Percentiles rank a stretch among this genome's conserved stretches.
Conservation (phyloP, 2,113 vertebrate species). For the Globicephala melas region DNA sequence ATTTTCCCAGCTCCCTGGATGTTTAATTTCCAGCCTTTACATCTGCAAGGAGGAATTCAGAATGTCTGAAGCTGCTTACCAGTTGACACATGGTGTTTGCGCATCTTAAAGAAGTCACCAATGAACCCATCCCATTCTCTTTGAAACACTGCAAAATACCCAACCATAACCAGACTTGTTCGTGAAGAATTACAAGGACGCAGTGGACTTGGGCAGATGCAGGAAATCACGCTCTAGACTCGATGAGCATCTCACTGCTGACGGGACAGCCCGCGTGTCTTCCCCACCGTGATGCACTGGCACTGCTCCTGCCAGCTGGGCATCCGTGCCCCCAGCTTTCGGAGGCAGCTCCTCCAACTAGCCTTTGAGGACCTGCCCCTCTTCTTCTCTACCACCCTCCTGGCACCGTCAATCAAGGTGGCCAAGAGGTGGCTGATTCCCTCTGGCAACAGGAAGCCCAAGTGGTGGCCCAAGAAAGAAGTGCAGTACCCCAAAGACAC, state of each 20-base stretch:
- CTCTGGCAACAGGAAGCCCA: not conserved
- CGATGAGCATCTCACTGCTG: rapidly evolving
- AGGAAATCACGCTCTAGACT: rapidly evolving
- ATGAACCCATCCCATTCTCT: rapidly evolving
- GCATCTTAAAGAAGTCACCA: not conserved
- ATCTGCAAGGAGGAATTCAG: no score
- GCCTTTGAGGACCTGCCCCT: not conserved
- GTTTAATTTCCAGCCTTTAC: not conserved
- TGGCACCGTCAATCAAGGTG: not conserved
- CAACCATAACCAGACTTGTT: not conserved
- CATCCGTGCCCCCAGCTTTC: rapidly evolving
- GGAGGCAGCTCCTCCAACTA: not conserved
- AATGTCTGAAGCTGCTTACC: rapidly evolving
- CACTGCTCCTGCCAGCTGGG: rapidly evolving
- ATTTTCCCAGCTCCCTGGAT: not conserved
- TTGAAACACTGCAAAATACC: not conserved
- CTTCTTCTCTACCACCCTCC: not conserved
- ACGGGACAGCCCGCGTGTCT: rapidly evolving
- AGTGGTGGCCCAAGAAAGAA: rapidly evolving
- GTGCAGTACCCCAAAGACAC: rapidly evolving
- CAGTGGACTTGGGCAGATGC: rapidly evolving
- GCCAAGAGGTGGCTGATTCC: not conserved
- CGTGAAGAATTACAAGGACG: rapidly evolving
- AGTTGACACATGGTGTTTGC: no score
- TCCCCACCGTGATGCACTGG: rapidly evolving